These are phyloP conservation scores for Ciconia boyciana DNA, from an alignment of 2,113 vertebrate genomes.

Conservation along the genomic window DNA sequence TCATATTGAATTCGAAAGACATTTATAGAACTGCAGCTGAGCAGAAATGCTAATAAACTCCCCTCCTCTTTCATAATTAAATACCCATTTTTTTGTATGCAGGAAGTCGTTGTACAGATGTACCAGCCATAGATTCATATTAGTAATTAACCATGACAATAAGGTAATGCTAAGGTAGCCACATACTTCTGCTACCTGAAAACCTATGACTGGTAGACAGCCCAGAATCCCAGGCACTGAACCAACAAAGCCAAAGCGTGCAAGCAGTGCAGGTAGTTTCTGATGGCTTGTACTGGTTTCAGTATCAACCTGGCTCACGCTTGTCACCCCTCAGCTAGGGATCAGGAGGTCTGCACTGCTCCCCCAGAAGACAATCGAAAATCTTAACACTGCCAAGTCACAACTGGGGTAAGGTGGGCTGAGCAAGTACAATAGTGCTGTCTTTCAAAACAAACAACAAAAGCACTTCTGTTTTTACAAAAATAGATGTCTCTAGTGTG, in stretches of 20 bases:
- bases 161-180: background rate
- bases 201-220: background rate
- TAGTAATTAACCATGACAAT: slow-evolving; percentile 9
- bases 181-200: slow-evolving; percentile 14
- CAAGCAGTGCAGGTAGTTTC: background rate
- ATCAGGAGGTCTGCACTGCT: background rate
- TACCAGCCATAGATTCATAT: background rate
- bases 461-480: background rate
- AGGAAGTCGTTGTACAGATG: background rate
- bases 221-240: slow-evolving; percentile 4
- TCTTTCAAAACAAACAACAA: background rate
- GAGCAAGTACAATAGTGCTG: background rate
- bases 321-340: background rate
- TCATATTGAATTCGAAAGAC: background rate
- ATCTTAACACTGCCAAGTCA: background rate
- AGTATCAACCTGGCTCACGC: background rate
- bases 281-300: background rate
- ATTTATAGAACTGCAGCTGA: background rate
- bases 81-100: background rate
- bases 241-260: background rate
- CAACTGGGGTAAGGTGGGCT: background rate
- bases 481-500: background rate
- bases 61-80: slow-evolving; percentile 1
- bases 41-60: background rate
- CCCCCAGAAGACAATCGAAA: background rate